phyloP scores from a whole-genome alignment of 2,888 invertebrate species.

The Melanargia galathea region DNA sequence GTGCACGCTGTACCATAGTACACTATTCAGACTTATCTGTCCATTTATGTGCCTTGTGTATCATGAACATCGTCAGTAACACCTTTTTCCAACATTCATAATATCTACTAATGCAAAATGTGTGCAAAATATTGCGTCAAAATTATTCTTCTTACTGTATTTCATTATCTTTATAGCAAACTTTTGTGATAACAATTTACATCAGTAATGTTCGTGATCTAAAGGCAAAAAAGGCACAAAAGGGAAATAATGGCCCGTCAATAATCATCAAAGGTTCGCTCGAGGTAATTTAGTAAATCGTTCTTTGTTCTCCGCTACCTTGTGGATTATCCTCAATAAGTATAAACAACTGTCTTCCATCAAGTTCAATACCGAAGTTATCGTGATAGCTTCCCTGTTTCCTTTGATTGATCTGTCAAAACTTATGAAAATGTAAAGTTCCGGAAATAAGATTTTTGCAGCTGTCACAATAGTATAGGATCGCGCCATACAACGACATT shows the following conservation, averaged over 20 bases:
- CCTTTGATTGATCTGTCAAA: slow-evolving; percentile 7
- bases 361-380: slow-evolving; percentile 5
- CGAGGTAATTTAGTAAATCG: slow-evolving; percentile 16
- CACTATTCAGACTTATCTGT: too few species aligned
- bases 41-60: too few species aligned
- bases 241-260: slow-evolving; percentile 7
- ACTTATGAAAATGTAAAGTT: background rate
- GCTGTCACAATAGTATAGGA: background rate
- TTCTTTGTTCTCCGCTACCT: slow-evolving; percentile 27
- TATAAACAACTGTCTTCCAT: slow-evolving; percentile 14
- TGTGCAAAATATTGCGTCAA: too few species aligned
- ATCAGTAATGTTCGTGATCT: background rate
- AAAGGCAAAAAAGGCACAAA: background rate
- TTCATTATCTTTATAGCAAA: background rate
- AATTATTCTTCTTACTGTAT: background rate
- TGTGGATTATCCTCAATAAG: slow-evolving; percentile 26
- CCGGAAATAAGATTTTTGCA: background rate
- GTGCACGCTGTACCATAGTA: too few species aligned
- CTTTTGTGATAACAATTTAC: slow-evolving; percentile 8
- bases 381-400: background rate
- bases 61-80: too few species aligned
- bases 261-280: slow-evolving; percentile 11
- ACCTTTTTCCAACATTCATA: too few species aligned
- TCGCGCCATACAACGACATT: too few species aligned
- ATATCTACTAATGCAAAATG: too few species aligned